Evolutionary conservation across 2,888 invertebrate species (phyloP).

Genomic region (Hipparchia semele): DNA sequence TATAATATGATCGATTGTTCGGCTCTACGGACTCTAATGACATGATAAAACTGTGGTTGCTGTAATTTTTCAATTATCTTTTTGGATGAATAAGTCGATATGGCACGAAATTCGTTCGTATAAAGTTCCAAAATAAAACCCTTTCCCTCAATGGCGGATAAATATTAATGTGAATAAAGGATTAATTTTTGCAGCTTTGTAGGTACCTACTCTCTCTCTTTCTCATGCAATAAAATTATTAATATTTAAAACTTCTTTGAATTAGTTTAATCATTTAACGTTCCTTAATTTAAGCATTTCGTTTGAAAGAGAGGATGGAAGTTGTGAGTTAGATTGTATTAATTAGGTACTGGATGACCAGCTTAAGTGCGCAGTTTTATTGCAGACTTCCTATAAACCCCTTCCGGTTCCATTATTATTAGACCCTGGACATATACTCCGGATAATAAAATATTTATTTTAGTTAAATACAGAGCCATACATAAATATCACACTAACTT

Average conservation of each 20-base stretch:
- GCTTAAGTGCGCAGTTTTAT: no score
- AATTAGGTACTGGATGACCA: neutral
- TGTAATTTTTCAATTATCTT: neutral
- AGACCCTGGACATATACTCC: neutral
- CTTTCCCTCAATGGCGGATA: no score
- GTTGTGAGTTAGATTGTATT: neutral
- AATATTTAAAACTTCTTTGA: neutral
- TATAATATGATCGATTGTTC: constrained; percentile 60
- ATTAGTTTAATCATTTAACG: neutral
- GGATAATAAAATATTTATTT: neutral
- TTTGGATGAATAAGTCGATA: no score
- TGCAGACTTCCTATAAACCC: no score
- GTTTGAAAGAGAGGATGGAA: neutral
- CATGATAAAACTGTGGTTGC: constrained; percentile 10
- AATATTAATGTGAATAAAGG: no score
- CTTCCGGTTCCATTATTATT: no score
- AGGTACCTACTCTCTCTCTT: neutral
- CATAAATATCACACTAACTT: neutral
- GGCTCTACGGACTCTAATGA: constrained; percentile 7
- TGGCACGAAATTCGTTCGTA: no score
- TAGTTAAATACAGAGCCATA: neutral
- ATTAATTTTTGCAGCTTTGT: neutral
- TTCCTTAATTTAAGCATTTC: neutral
- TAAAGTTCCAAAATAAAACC: no score
- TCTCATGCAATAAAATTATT: neutral